Evolutionary conservation across 2,888 invertebrate genomes (phyloP).

Genomic region (Syritta pipiens): DNA sequence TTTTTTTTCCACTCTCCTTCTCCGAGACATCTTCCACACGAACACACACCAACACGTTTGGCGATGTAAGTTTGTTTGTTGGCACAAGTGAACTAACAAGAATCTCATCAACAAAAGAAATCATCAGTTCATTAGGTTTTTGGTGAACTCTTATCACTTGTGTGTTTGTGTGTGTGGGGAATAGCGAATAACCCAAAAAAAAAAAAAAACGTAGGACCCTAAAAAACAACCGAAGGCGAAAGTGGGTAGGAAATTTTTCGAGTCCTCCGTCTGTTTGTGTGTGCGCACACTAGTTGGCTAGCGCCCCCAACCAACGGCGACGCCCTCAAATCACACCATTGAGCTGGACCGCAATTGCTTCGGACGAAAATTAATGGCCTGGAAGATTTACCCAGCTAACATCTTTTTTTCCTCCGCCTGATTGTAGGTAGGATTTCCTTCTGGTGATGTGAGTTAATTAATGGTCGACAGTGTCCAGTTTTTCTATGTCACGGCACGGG

Average conservation of each 20-base stretch:
- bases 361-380: conserved; percentile 66
- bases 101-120: conserved; percentile 70
- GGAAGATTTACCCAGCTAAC: conserved; percentile 64
- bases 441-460: conserved; percentile 66
- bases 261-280: conserved; percentile 44
- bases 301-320: too few relatives aligned
- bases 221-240: conserved; percentile 9
- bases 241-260: conserved; percentile 14
- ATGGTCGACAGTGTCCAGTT: conserved; percentile 60
- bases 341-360: conserved; percentile 60
- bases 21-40: conserved; percentile 30
- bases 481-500: conserved; percentile 40
- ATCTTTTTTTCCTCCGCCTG: conserved; percentile 49
- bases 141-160: conserved; percentile 65
- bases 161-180: conserved; percentile 22
- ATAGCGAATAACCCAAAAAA: conserved; percentile 43
- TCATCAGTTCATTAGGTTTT: conserved; percentile 71
- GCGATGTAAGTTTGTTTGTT: conserved; percentile 51
- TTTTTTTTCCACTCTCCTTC: too few relatives aligned
- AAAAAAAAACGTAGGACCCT: too few relatives aligned
- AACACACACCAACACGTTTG: conserved; percentile 18
- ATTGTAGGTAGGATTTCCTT: conserved; percentile 67
- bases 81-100: conserved; percentile 64
- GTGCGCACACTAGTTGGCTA: conserved; percentile 39
- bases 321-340: conserved; percentile 67